Conservation (phyloP, 1,140 invertebrate species). For the Trichonephila clavata region DNA sequence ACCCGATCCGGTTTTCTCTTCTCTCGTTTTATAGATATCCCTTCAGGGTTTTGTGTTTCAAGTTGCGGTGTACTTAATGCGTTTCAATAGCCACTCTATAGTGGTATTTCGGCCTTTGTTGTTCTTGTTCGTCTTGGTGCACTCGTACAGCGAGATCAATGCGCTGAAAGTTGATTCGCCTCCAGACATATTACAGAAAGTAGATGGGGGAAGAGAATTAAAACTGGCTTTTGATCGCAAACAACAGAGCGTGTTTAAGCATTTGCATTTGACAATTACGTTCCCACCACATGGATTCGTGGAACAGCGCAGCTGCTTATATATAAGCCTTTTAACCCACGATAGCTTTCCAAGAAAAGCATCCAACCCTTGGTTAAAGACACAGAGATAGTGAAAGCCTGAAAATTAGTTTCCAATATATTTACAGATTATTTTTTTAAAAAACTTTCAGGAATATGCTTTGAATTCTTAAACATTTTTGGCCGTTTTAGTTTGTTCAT, state of each 20-base stretch:
- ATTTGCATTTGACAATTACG: background rate
- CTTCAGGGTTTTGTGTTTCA: constrained; percentile 41
- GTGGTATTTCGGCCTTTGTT: constrained; percentile 54
- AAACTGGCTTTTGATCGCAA: constrained; percentile 43
- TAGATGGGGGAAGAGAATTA: constrained; percentile 50
- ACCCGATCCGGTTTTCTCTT: constrained; percentile 63
- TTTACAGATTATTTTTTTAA: too few relatives aligned
- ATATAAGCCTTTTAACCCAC: background rate
- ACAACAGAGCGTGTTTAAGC: constrained; percentile 16
- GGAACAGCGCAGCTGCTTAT: background rate
- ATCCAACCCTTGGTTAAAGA: too few relatives aligned
- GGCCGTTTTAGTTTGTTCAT: too few relatives aligned
- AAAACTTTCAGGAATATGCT: too few relatives aligned
- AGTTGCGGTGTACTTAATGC: constrained; percentile 55
- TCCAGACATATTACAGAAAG: constrained; percentile 33
- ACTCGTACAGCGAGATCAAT: constrained; percentile 52
- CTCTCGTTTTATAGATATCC: constrained; percentile 70
- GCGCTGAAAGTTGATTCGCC: constrained; percentile 60
- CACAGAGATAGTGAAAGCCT: too few relatives aligned
- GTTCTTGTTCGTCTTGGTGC: constrained; percentile 38
- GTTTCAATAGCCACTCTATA: constrained; percentile 50
- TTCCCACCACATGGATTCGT: constrained; percentile 12
- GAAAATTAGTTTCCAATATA: too few relatives aligned
- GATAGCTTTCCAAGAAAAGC: background rate
- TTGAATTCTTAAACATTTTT: too few relatives aligned